These are phyloP conservation scores for Sphyrna mokarran DNA, from an alignment of 2,113 vertebrate genomes.

Conservation along the genomic window DNA sequence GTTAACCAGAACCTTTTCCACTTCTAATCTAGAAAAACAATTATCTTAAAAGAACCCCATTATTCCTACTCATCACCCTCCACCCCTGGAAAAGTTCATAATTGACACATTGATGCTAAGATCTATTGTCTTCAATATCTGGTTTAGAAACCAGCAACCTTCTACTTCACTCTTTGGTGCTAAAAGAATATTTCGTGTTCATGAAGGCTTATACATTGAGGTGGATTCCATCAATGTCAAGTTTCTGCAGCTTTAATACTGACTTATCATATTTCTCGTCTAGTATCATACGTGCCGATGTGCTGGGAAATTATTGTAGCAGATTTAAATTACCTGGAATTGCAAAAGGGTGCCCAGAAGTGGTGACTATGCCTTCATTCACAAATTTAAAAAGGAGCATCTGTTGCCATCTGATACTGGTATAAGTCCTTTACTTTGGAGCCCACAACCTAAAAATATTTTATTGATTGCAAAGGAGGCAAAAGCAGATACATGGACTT, in stretches of 20 bases:
- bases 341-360: background rate
- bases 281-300: too few relatives aligned
- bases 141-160: background rate
- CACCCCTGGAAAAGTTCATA: background rate
- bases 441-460: background rate
- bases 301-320: background rate
- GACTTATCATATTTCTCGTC: background rate
- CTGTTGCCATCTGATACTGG: background rate
- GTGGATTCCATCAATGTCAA: background rate
- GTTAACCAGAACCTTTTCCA: background rate
- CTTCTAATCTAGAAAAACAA: background rate
- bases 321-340: background rate
- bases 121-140: background rate
- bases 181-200: background rate
- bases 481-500: too few relatives aligned
- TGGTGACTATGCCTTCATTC: background rate
- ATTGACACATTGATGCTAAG: background rate
- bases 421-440: background rate
- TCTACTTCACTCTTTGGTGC: background rate
- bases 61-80: background rate
- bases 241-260: background rate
- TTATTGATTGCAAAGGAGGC: background rate
- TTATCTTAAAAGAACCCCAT: background rate
- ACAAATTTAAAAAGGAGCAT: background rate
- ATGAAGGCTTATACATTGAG: background rate